Evolutionary conservation across 2,113 vertebrate species (phyloP), one percentile per base, ranked within the genome.

Genomic region (Sander lucioperca): DNA sequence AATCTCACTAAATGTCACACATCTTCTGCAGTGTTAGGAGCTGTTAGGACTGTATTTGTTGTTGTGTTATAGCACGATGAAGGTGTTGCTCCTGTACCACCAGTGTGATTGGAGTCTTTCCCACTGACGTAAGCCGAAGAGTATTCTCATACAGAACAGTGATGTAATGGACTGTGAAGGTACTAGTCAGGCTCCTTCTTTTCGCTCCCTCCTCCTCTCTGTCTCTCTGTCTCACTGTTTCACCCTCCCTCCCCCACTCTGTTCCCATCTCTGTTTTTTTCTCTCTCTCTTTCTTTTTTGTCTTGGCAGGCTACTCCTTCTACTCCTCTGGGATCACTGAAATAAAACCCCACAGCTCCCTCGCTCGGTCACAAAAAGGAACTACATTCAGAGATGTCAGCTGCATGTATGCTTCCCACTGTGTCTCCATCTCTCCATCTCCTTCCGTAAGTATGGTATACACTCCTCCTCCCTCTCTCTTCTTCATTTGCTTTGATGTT

Each of bases 91-190:
- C 80, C 76, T 86, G 67, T 80, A 86, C 83, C 79, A 87, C 79
- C 83, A 79, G 73, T 88, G 79, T 77, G 77, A 89, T 89, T 90
- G 89, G 91, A 91, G 90, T 85, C 67, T 83, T 89, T 93, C 81
- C 79, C 86, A 84, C 85, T 93, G 92, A 94, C 86, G 92, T 93
- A 90, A 90, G 87, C 81, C 21, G 7, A 67, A 80, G 76, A 88
- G 91, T 76, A 77, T 90, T 93, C 86, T 93, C 83, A 85, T 57
- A 65, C 84, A 91, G 74, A 89, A 77, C 88, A 59, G 80, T 94
- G 93, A 94, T 93, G 93, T 94, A 93, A 94, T 93, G 89, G 77
- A 85, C 76, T 88, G 77, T 90, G 91, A 89, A 92, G 88, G 89
- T 92, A 91, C 87, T 76, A 90, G 88, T 90, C 88, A 83, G 86